Evolutionary conservation across 2,113 vertebrate species (phyloP), one percentile per base, ranked within the genome.

Genomic region (Romanogobio albipinnatus): DNA sequence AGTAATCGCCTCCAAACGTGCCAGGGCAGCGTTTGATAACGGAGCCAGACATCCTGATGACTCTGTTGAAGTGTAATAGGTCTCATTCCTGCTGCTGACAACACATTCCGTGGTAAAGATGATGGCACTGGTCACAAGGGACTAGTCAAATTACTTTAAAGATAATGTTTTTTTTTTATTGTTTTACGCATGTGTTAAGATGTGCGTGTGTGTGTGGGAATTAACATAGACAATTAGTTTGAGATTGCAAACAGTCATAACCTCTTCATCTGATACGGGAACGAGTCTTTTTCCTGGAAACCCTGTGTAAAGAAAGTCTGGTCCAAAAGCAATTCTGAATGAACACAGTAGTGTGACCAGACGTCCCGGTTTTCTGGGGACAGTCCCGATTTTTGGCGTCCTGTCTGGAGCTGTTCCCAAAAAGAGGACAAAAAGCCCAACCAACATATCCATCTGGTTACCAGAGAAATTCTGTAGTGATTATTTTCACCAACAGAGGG

Each of bases 31-130:
- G 45, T 68, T 62, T 51, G 62, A 81, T 81, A 68, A 61, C 51
- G 9, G 74, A 51, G 76, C 51, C 53, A 76, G 49, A 36, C 8
- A 33, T 76, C 76, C 51, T 7, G 36, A 77, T 77, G 26, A 77
- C 43, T 74, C 22, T 43, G 17, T 70, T 70, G n/a, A 70, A 43
- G 19, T 45, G 4, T 71, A 58, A 58, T 36, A 3, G 26, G 51
- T 39, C 17, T 39, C 51, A 36, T 33, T 24, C 53, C 39, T 3
- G 11, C 29, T 39, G 51, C 51, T 58, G 51, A 13, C 15, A 6
- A 14, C 58, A 78, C 4, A 77, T 3, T 14, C 47, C 0, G 5
- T 22, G 29, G 51, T 59, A 59, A 77, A 58, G 19, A 29, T 8
- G 26, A 77, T 39, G 19, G 33, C 4, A 22, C 6, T 1, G 24